These are phyloP conservation scores for Sebastes paucispinis DNA, from an alignment of 2,797 vertebrate genomes.

Conservation along the genomic window DNA sequence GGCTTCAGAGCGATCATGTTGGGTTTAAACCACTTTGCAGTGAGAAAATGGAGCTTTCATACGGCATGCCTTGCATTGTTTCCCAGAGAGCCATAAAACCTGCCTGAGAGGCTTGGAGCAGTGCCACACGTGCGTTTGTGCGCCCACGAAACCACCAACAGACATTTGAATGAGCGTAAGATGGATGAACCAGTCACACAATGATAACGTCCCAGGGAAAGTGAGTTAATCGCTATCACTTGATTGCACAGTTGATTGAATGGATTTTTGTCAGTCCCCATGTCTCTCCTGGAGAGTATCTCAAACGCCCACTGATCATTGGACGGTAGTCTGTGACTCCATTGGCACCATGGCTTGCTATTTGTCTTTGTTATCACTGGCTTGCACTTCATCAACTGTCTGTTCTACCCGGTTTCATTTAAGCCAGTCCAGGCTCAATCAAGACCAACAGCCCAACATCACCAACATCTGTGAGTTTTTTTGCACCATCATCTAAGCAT, in stretches of 20 bases:
- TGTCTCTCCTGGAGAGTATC: slow-evolving; percentile 47
- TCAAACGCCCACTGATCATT: slow-evolving; percentile 43
- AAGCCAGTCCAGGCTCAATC: slow-evolving; percentile 36
- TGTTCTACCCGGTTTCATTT: slow-evolving; percentile 42
- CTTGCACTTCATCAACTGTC: slow-evolving; percentile 40
- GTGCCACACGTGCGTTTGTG: slow-evolving; percentile 30
- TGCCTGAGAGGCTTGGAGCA: slow-evolving; percentile 51
- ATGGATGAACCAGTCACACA: slow-evolving; percentile 64
- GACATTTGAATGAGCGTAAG: slow-evolving; percentile 39
- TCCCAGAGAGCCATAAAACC: slow-evolving; percentile 51
- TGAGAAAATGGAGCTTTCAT: slow-evolving; percentile 23
- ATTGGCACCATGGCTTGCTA: slow-evolving; percentile 13
- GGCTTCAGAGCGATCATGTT: neutral
- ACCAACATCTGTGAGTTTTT: slow-evolving; percentile 9
- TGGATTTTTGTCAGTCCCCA: slow-evolving; percentile 58
- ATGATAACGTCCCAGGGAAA: slow-evolving; percentile 64
- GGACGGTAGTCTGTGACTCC: slow-evolving; percentile 26
- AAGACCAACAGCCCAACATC: neutral
- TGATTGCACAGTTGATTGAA: slow-evolving; percentile 72
- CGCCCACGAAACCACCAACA: slow-evolving; percentile 41
- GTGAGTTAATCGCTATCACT: slow-evolving; percentile 74
- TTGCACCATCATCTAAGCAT: neutral
- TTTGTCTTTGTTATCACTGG: slow-evolving; percentile 71
- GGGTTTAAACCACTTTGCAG: slow-evolving; percentile 31
- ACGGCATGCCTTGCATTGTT: slow-evolving; percentile 19